phyloP scores from a whole-genome alignment of 2,113 vertebrate genomes.

The Lagenorhynchus albirostris region DNA sequence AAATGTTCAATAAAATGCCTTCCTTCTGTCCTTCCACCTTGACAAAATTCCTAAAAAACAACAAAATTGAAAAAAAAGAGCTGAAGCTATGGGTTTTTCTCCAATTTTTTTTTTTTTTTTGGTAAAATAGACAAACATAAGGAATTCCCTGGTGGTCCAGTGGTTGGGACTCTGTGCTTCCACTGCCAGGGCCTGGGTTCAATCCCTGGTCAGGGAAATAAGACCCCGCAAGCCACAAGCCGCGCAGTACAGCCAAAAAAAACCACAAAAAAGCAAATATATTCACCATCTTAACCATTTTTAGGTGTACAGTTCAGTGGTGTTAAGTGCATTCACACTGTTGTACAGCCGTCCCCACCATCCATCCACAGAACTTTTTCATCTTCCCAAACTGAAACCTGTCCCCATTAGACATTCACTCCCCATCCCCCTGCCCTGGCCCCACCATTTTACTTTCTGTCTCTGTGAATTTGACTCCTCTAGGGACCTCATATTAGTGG shows the following conservation, averaged over 20 bases:
- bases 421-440: rapidly evolving
- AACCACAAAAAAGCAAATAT: background rate
- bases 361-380: rapidly evolving
- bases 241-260: background rate
- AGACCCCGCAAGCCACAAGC: no score
- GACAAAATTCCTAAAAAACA: background rate
- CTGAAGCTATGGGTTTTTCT: background rate
- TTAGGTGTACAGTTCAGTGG: background rate
- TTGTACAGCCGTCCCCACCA: rapidly evolving
- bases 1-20: background rate
- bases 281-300: rapidly evolving
- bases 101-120: background rate
- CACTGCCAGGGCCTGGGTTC: no score
- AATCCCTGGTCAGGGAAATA: no score
- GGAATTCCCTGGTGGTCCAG: background rate
- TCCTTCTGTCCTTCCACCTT: background rate
- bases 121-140: background rate
- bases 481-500: no score
- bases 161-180: background rate
- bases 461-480: no score
- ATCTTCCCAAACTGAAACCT: background rate
- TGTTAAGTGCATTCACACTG: background rate
- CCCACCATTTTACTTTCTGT: background rate
- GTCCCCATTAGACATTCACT: no score
- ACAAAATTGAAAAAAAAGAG: background rate